Evolutionary conservation across 30 jellyfish, hydroid and myxozoan genomes (phyloP).

Genomic region (Aurelia sp.): DNA sequence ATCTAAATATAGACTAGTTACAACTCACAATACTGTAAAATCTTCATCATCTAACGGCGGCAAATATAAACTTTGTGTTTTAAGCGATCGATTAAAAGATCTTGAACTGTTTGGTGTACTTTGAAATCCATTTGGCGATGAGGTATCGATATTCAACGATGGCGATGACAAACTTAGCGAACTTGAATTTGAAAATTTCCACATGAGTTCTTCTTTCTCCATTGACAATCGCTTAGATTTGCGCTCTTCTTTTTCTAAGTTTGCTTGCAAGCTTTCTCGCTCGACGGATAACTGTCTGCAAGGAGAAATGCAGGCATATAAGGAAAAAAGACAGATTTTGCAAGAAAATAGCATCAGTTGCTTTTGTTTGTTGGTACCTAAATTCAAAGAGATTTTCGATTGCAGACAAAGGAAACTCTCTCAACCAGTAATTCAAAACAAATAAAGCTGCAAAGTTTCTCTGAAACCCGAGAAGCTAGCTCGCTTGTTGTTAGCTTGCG

Average conservation of each 20-base stretch:
- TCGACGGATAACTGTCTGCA: slow-evolving; percentile 94
- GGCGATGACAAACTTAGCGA: slow-evolving; percentile 73
- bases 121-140: slow-evolving; percentile 69
- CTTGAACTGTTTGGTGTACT: slow-evolving; percentile 71
- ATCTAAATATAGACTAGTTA: too few species aligned
- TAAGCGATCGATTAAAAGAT: slow-evolving; percentile 44
- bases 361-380: too few species aligned
- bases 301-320: not conserved
- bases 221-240: slow-evolving; percentile 89
- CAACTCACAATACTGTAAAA: slow-evolving; percentile 40
- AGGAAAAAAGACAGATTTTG: too few species aligned
- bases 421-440: too few species aligned
- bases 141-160: slow-evolving; percentile 54
- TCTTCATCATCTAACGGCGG: slow-evolving; percentile 82
- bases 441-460: too few species aligned
- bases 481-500: too few species aligned
- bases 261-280: slow-evolving; percentile 83
- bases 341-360: too few species aligned
- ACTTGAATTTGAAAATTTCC: slow-evolving; percentile 90
- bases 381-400: too few species aligned
- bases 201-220: slow-evolving; percentile 96
- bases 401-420: too few species aligned
- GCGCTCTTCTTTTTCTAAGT: slow-evolving; percentile 78
- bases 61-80: slow-evolving; percentile 62
- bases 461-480: too few species aligned